Conservation (phyloP, 2,888 invertebrate genomes). For the Drosophila mettleri region DNA sequence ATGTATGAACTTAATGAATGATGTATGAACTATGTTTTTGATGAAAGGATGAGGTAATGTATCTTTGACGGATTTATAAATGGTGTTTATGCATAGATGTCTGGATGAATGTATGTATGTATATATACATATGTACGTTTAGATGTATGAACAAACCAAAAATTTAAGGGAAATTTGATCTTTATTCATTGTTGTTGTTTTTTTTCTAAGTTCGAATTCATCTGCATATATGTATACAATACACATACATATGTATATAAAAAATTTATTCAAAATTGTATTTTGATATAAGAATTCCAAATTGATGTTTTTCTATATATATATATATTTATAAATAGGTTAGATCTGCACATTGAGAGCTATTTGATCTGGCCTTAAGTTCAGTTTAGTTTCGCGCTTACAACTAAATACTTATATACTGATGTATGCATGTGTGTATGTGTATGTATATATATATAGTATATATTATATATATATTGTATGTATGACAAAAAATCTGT, state of each 20-base stretch:
- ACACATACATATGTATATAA: constrained; percentile 43
- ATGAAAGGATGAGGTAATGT: not conserved
- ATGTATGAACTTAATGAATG: too few species aligned
- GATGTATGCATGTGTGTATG: not conserved
- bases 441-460: constrained; percentile 21
- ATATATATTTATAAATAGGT: constrained; percentile 10
- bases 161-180: constrained; percentile 38
- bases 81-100: not conserved
- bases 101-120: not conserved
- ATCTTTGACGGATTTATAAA: not conserved
- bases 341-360: constrained; percentile 5
- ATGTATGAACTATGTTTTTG: not conserved
- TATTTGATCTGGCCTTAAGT: constrained; percentile 13
- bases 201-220: constrained; percentile 11
- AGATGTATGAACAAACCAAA: constrained; percentile 23
- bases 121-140: not conserved
- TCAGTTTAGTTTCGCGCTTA: constrained; percentile 48
- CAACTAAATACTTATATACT: constrained; percentile 35
- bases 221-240: not conserved
- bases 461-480: constrained; percentile 26
- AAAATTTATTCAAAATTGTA: constrained; percentile 78
- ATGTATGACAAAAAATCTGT: constrained; percentile 68
- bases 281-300: constrained; percentile 77
- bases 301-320: constrained; percentile 10
- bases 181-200: constrained; percentile 28